Evolutionary conservation across 2,797 vertebrate genomes (phyloP).

Genomic region (Tenualosa thibaudeaui): DNA sequence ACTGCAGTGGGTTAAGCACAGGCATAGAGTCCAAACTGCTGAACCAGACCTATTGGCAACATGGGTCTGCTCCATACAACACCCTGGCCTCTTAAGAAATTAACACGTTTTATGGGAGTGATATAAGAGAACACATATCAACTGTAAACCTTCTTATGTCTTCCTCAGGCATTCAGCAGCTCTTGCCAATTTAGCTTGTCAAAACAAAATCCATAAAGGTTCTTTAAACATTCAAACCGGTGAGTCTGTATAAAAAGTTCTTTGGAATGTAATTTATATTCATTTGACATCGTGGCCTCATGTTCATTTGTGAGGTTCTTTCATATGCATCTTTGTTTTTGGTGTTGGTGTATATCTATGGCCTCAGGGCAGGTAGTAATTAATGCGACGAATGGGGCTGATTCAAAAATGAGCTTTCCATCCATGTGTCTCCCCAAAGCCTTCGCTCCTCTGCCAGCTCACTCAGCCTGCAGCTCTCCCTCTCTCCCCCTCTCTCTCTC

Average conservation of each 20-base stretch:
- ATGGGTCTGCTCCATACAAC: background rate
- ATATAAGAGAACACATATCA: too few species aligned
- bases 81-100: background rate
- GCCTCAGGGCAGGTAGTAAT: conserved; percentile 72
- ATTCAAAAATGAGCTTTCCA: conserved; percentile 31
- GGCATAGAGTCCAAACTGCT: background rate
- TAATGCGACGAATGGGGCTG: conserved; percentile 64
- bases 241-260: background rate
- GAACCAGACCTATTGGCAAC: background rate
- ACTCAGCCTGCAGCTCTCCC: conserved; percentile 31
- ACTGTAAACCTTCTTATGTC: too few species aligned
- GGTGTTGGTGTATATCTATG: conserved; percentile 46
- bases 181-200: conserved; percentile 41
- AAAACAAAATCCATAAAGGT: conserved; percentile 52
- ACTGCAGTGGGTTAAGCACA: background rate
- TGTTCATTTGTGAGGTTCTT: conserved; percentile 58
- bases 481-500: background rate
- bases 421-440: conserved; percentile 17
- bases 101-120: background rate
- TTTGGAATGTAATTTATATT: conserved; percentile 53
- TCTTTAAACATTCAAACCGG: conserved; percentile 55
- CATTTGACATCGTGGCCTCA: conserved; percentile 49
- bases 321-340: conserved; percentile 44
- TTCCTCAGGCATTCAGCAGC: background rate
- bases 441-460: conserved; percentile 31